phyloP scores from a whole-genome alignment of 1,140 invertebrate genomes.

The Eubasilissa regina region DNA sequence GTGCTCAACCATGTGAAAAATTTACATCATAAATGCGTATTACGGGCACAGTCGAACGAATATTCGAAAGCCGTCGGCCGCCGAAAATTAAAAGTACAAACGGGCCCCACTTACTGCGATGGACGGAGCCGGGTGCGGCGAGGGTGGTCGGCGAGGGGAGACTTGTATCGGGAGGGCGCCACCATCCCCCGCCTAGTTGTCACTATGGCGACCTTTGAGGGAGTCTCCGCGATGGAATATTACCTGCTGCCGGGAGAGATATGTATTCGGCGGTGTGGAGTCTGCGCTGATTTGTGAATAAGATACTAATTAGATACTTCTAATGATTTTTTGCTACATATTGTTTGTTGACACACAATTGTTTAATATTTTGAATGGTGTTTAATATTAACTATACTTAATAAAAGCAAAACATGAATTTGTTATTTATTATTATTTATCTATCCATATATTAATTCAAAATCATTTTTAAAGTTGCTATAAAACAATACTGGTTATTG shows the following conservation, averaged over 20 bases:
- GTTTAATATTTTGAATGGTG: too few species aligned
- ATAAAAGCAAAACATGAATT: too few species aligned
- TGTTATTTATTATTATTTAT: too few species aligned
- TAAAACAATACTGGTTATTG: too few species aligned
- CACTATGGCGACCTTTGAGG: conserved; percentile 61
- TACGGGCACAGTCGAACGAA: conserved; percentile 37
- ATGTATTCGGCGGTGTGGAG: conserved; percentile 19
- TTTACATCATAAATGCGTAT: conserved; percentile 42
- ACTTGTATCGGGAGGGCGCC: not conserved
- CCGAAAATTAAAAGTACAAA: conserved; percentile 58
- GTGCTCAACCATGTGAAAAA: conserved; percentile 36
- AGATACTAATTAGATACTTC: conserved; percentile 7
- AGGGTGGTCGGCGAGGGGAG: not conserved
- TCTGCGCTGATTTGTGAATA: conserved; percentile 22
- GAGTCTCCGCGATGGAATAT: conserved; percentile 52
- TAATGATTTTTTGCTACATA: too few species aligned
- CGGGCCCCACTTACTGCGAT: conserved; percentile 51
- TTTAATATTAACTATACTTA: too few species aligned
- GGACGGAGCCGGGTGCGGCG: not conserved
- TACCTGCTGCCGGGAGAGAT: conserved; percentile 50
- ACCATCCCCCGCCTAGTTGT: conserved; percentile 49
- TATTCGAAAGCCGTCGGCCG: conserved; percentile 32
- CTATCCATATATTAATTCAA: too few species aligned
- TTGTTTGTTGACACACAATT: too few species aligned
- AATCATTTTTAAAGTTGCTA: too few species aligned